Base-by-base conservation (phyloP, 1,140 invertebrate genomes). In the Kradibia gibbosae region DNA sequence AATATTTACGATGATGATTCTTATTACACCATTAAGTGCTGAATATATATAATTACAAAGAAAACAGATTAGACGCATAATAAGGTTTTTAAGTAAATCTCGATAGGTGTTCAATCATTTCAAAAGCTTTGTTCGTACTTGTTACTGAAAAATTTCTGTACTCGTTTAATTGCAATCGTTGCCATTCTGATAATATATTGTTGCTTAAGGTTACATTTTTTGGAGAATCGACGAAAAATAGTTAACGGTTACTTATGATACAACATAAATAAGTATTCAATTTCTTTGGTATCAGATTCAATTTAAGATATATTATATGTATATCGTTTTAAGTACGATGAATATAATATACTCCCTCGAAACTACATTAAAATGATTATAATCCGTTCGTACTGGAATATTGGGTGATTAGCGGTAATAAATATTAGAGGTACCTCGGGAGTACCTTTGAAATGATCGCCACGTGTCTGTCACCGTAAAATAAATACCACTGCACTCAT, bases 1-100 rank as follows among this genome's bases (percentile, higher is more conserved):
- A 87, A 85, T 85, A 71, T 82, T 84, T 76, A 83, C 81, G 82
- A 87, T 88, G 81, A 87, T 85, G 87, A 87, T 86, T 87, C 85
- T 89, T 88, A 87, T 88, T 89, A 89, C 85, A 88, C 84, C 84
- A 82, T 85, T 80, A 36, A 85, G 84, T 84, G 81, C 84, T 85
- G 82, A 76, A 75, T 86, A 85, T 57, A n/a, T n/a, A 88, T 88
- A 76, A 83, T 86, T 87, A 86, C 85, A 86, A 89, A 87, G 34
- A 84, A 88, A 87, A 86, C 84, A 86, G 82, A 86, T 85, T 82
- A 85, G 78, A 88, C 77, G 74, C 74, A 72, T 50, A 28, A 82
- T 82, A 76, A 25, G 31, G 10, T 48, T 73, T 48, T 39, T 36
- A 31, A 80, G 65, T 11, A 74, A 74, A n/a, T 55, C 50, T 22